These are phyloP conservation scores for Anisognathus igniventris DNA, from an alignment of 2,797 vertebrate genomes.

Conservation along the genomic window DNA sequence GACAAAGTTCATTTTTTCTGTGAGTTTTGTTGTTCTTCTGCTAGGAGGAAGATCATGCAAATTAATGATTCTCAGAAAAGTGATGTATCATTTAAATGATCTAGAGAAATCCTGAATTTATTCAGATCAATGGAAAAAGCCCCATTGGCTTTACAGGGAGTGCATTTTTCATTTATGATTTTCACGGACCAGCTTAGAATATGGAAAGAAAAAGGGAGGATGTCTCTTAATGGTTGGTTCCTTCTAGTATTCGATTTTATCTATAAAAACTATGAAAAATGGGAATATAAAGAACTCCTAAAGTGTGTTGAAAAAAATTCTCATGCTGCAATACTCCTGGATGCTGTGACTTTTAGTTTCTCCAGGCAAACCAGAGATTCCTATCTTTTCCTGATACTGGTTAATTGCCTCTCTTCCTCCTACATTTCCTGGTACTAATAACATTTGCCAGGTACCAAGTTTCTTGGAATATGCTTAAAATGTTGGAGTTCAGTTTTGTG, in stretches of 20 bases:
- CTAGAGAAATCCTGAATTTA: neutral
- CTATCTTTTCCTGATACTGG: neutral
- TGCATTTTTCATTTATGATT: constrained; percentile 5
- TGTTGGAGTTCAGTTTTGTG: neutral
- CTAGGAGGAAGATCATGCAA: neutral
- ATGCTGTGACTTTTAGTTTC: neutral
- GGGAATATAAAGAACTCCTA: neutral
- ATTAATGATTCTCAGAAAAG: neutral
- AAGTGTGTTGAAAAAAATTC: neutral
- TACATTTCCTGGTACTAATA: neutral
- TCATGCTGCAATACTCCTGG: neutral
- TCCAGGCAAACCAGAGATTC: neutral
- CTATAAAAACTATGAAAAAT: neutral
- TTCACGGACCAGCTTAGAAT: neutral
- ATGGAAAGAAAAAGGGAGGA: neutral
- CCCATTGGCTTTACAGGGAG: neutral
- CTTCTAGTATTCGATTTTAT: neutral
- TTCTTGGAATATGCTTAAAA: neutral
- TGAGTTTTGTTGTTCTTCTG: neutral
- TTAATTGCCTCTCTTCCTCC: neutral
- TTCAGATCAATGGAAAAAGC: constrained; percentile 12
- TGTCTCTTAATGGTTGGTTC: neutral
- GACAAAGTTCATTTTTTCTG: neutral
- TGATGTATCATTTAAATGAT: neutral
- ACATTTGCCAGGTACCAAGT: neutral